phyloP scores from a whole-genome alignment of 2,113 vertebrate species.

The Columba livia region DNA sequence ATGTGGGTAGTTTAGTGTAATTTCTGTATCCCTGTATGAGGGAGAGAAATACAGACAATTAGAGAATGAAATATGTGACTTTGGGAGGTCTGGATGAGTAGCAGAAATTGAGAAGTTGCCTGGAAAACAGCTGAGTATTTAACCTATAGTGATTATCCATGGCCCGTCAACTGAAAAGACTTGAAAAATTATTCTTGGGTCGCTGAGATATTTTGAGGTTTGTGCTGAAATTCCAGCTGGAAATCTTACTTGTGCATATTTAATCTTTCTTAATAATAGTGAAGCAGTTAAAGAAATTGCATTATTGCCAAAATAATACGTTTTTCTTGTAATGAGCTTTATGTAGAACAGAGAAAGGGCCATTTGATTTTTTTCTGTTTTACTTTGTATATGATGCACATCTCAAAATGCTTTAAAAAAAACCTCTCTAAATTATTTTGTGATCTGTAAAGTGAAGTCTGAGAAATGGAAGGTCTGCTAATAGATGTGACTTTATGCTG shows the following conservation, averaged over 20 bases:
- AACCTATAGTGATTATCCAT: neutral
- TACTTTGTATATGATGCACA: neutral
- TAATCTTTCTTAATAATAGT: neutral
- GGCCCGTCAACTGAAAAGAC: neutral
- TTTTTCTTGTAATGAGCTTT: neutral
- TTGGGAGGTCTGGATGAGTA: neutral
- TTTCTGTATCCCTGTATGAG: neutral
- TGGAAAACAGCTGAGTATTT: neutral
- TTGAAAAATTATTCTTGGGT: neutral
- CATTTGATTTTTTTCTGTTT: neutral
- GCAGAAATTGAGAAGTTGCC: neutral
- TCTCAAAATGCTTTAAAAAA: neutral
- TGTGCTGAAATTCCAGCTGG: neutral
- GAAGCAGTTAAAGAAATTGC: neutral
- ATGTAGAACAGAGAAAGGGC: neutral
- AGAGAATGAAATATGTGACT: neutral
- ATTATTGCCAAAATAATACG: neutral
- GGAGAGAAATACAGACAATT: neutral
- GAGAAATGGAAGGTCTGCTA: neutral
- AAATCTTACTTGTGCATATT: neutral
- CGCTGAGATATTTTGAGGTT: neutral
- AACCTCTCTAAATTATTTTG: neutral
- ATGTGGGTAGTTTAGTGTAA: neutral
- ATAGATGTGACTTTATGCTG: neutral
- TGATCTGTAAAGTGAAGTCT: neutral